phyloP scores from a whole-genome alignment of 1,140 invertebrate genomes.

The Achatina immaculata region DNA sequence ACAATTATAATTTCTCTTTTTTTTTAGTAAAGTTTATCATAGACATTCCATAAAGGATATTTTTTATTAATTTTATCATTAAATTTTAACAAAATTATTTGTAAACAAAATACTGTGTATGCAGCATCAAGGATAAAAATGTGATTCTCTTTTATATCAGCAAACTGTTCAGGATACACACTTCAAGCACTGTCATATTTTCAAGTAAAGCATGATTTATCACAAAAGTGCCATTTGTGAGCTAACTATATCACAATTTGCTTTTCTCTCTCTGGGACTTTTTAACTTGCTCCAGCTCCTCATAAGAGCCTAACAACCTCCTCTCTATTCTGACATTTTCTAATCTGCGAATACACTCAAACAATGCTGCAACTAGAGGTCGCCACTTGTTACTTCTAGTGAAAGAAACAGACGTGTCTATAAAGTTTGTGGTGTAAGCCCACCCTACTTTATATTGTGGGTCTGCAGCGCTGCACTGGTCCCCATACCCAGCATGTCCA shows the following conservation, averaged over 20 bases:
- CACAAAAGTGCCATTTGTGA: too few relatives aligned
- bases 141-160: too few relatives aligned
- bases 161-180: too few relatives aligned
- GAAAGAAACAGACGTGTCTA: slow-evolving; percentile 43
- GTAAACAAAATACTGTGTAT: too few relatives aligned
- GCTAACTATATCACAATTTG: slow-evolving; percentile 35
- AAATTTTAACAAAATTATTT: too few relatives aligned
- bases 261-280: background rate
- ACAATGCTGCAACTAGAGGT: slow-evolving; percentile 46
- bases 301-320: slow-evolving; percentile 8
- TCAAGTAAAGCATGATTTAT: too few relatives aligned
- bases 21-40: too few relatives aligned
- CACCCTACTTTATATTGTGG: slow-evolving; percentile 53
- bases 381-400: slow-evolving; percentile 44
- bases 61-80: too few relatives aligned
- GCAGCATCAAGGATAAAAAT: too few relatives aligned
- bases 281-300: background rate
- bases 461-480: slow-evolving; percentile 60
- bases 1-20: too few relatives aligned
- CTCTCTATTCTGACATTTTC: slow-evolving; percentile 41
- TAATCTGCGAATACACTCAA: slow-evolving; percentile 49
- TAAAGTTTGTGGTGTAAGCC: slow-evolving; percentile 59
- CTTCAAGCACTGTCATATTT: too few relatives aligned
- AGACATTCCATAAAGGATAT: too few relatives aligned
- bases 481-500: slow-evolving; percentile 62